Base-by-base conservation (phyloP, 2,113 vertebrate species). In the Indicator indicator region DNA sequence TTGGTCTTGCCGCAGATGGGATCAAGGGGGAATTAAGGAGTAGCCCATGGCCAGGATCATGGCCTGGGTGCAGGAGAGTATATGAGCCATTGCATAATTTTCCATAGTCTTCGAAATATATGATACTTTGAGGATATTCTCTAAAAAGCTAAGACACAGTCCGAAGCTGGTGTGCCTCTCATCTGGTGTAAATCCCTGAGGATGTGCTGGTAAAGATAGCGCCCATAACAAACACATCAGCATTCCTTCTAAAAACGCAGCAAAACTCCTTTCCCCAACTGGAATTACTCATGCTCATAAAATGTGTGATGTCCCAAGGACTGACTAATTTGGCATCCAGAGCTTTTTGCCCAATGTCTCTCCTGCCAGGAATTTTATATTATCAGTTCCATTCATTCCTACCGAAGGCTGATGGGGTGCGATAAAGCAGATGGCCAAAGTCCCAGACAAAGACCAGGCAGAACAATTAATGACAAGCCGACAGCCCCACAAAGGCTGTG, bases 361-460 rank as follows among this genome's bases (percentile, higher is more conserved):
- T 95, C 12, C 77, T 93, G 65, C 59, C 77, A 92, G 78, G 46
- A 91, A 58, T 86, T 96, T 96, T 65, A 60, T 97, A 88, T 97
- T 86, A 89, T 95, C 94, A 94, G 82, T 83, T 93, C 63, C 78
- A 90, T 95, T 92, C 81, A 93, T 94, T 95, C 80, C 89, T 93
- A 19, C 68, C 56, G 5, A 74, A 72, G 97, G 74, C 91, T 96
- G 97, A 97, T 68, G 91, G 95, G 86, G 90, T 96, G 93, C 17
- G 95, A 97, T 96, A 96, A 97, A 97, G 94, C 88, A 96, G 96
- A 97, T 95, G 95, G 90, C 89, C 95, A 44, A 88, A 90, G 90
- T 83, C 71, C 73, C 75, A 96, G 89, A 96, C 89, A 97, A 95
- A 96, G 88, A 58, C 67, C 83, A 68, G 93, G 94, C 92, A 83